Evolutionary conservation across 2,797 vertebrate genomes (phyloP).

Genomic region (Pangasius larnaudii): DNA sequence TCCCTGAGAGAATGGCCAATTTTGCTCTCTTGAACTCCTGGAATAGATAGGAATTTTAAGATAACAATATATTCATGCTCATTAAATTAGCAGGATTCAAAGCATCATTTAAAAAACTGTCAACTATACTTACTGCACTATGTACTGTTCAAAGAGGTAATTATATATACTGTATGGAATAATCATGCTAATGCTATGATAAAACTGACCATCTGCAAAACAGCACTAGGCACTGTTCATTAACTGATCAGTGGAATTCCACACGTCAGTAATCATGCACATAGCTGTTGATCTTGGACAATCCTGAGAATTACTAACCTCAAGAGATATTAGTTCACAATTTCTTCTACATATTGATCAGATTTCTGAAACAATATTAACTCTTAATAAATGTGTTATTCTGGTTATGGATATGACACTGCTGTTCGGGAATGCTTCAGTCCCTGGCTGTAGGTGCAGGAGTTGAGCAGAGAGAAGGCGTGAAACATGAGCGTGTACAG

Average conservation of each 20-base stretch:
- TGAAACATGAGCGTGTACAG: constrained; percentile 59
- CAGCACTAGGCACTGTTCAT: constrained; percentile 44
- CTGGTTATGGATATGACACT: not conserved
- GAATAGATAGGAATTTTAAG: not conserved
- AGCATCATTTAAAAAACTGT: not conserved
- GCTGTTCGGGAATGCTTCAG: not conserved
- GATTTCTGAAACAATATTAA: not conserved
- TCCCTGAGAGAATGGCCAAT: not conserved
- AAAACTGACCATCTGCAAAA: not conserved
- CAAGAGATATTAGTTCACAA: not conserved
- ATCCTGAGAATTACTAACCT: constrained; percentile 22
- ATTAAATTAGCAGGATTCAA: not conserved
- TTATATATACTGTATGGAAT: not conserved
- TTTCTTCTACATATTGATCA: not conserved
- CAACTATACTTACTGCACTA: not conserved
- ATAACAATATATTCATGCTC: not conserved
- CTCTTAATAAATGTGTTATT: not conserved
- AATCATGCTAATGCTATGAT: not conserved
- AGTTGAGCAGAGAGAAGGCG: constrained; percentile 38
- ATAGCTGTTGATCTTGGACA: not conserved
- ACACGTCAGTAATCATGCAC: not conserved
- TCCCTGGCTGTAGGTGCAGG: constrained; percentile 15
- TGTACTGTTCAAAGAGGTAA: not conserved
- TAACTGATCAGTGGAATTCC: not conserved
- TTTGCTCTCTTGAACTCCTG: not conserved